Evolutionary conservation across 1,140 invertebrate genomes (phyloP).

Genomic region (Papilio glaucus): DNA sequence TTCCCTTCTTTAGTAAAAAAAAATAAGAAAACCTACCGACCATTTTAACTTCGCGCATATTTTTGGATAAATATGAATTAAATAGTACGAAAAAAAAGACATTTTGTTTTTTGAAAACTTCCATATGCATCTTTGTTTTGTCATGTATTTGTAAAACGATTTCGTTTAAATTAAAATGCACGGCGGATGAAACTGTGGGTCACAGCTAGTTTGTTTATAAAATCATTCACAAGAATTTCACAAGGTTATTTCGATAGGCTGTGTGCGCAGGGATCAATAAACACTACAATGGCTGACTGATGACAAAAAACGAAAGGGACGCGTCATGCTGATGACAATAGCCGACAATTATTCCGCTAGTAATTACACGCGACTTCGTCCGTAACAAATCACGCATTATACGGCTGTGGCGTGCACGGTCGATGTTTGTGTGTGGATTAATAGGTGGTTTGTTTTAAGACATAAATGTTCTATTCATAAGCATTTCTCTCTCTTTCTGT

Average conservation of each 20-base stretch:
- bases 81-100: too few species aligned
- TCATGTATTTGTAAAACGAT: too few species aligned
- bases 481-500: too few species aligned
- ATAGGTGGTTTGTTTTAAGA: background rate
- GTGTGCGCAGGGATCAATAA: background rate
- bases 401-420: background rate
- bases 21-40: too few species aligned
- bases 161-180: too few species aligned
- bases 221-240: background rate
- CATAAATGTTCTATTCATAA: background rate
- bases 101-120: too few species aligned
- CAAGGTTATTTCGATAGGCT: conserved; percentile 10
- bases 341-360: conserved; percentile 15
- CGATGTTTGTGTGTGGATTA: background rate
- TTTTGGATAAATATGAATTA: too few species aligned
- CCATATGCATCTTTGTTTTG: too few species aligned
- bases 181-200: too few species aligned
- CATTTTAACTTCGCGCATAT: too few species aligned
- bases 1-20: too few species aligned
- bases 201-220: background rate
- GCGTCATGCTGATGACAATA: conserved; percentile 27
- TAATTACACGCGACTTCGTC: conserved; percentile 27
- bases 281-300: background rate
- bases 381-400: conserved; percentile 17
- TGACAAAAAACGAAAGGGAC: conserved; percentile 30